Evolutionary conservation across 2,113 vertebrate genomes (phyloP).

Genomic region (Gambusia holbrooki): DNA sequence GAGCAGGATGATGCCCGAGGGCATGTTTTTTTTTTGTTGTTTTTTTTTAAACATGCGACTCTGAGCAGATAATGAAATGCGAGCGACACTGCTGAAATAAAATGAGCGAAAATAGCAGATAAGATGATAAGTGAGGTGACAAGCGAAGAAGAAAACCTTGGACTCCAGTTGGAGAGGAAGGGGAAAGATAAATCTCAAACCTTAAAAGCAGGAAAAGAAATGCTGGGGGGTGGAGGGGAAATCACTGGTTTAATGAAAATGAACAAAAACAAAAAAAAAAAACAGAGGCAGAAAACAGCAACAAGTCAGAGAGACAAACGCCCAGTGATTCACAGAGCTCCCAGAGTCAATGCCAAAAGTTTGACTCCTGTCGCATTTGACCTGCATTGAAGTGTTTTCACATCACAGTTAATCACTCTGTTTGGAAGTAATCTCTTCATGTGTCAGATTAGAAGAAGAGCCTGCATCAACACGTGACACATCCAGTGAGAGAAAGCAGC

Average conservation of each 20-base stretch:
- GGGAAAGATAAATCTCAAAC: slow-evolving; percentile 18
- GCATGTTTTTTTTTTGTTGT: neutral
- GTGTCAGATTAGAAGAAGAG: neutral
- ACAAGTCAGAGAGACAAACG: neutral
- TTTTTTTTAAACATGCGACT: neutral
- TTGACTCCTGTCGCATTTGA: slow-evolving; percentile 2
- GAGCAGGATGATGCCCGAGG: neutral
- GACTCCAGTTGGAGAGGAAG: slow-evolving; percentile 36
- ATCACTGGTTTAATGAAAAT: slow-evolving; percentile 4
- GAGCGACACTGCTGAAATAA: slow-evolving; percentile 16
- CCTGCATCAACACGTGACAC: neutral
- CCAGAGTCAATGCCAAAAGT: neutral
- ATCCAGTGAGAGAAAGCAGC: neutral
- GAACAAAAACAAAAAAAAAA: slow-evolving; percentile 7
- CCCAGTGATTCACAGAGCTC: neutral
- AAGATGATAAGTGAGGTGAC: slow-evolving; percentile 20
- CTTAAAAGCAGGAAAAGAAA: slow-evolving; percentile 10
- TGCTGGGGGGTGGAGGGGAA: neutral
- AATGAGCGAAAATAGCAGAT: slow-evolving; percentile 40
- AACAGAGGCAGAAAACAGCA: neutral
- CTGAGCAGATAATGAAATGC: slow-evolving; percentile 36
- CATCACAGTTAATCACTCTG: neutral
- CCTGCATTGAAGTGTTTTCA: neutral
- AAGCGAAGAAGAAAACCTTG: slow-evolving; percentile 47
- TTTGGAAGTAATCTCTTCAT: neutral